Evolutionary conservation across 2,113 vertebrate genomes (phyloP).

Genomic region (Anarhynchus alexandrinus): DNA sequence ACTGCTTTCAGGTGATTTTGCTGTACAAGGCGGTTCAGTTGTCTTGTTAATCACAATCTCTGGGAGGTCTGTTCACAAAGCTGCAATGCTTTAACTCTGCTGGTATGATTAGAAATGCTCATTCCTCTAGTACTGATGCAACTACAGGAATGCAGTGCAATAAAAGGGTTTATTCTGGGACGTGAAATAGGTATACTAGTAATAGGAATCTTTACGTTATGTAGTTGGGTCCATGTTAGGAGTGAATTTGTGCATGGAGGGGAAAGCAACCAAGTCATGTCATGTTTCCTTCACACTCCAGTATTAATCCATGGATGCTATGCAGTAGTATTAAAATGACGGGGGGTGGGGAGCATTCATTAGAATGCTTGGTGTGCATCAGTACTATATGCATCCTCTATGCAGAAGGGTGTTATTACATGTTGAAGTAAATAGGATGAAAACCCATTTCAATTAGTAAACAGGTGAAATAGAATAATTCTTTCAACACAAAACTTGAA

Average conservation of each 20-base stretch:
- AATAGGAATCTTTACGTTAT: neutral
- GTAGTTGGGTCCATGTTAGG: neutral
- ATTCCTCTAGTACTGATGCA: neutral
- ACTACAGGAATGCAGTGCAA: neutral
- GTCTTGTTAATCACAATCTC: neutral
- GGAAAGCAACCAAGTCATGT: neutral
- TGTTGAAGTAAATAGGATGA: neutral
- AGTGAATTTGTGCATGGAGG: neutral
- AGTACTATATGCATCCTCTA: neutral
- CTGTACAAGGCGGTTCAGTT: rapidly evolving
- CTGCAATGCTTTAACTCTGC: neutral
- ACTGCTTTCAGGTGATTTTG: neutral
- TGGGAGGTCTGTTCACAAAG: neutral
- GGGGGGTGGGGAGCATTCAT: neutral
- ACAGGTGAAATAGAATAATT: neutral
- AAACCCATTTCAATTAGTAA: neutral
- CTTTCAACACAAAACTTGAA: neutral
- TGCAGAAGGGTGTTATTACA: neutral
- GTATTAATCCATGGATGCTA: neutral
- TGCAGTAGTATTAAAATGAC: neutral
- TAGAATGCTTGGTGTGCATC: neutral
- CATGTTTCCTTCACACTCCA: neutral
- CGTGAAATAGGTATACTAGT: neutral
- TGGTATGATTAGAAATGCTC: neutral
- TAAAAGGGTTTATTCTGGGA: neutral